Evolutionary conservation across 2,888 invertebrate species (phyloP), one percentile per base, ranked within the genome.

Genomic region (Leucoptera coffeella): DNA sequence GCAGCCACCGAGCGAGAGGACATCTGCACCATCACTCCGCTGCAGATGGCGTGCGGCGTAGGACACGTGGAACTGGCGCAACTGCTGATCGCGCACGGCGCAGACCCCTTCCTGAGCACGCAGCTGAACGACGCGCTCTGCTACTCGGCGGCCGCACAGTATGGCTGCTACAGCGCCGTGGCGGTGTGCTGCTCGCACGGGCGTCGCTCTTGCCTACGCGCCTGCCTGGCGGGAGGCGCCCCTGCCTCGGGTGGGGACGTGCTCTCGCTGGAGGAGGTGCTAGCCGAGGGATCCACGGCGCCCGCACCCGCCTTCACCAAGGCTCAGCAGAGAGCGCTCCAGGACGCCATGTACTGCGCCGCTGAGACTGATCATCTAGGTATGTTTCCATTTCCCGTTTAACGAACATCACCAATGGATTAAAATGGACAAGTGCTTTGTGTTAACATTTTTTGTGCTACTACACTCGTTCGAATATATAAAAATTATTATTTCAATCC

Each of bases 341-440:
- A 92, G 46, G 92, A 93, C 55, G 91, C 93, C 12, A 88, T 94
- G 88, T 94, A 93, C 49, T 91, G 91, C 47, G 89, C 90, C 32
- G 87, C 91, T 0, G 93, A 93, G 56, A 90, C 88, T 48, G 89
- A 90, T 43, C 86, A 91, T 53, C 67, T 92, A 40, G 85, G 85
- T 84, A 46, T 35, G 32, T 17, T 1, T n/a, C 17, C 9, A 7
- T 7, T 17, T 6, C 17, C n/a, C n/a, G n/a, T n/a, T n/a, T n/a
- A n/a, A n/a, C n/a, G n/a, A n/a, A n/a, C n/a, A n/a, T n/a, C n/a
- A n/a, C n/a, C n/a, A n/a, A n/a, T n/a, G n/a, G n/a, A n/a, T n/a
- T n/a, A n/a, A n/a, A n/a, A n/a, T n/a, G n/a, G n/a, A n/a, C n/a
- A n/a, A n/a, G n/a, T n/a, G n/a, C n/a, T n/a, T n/a, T n/a, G n/a